Conservation (phyloP, 2,888 invertebrate species). For the Tinea pellionella region DNA sequence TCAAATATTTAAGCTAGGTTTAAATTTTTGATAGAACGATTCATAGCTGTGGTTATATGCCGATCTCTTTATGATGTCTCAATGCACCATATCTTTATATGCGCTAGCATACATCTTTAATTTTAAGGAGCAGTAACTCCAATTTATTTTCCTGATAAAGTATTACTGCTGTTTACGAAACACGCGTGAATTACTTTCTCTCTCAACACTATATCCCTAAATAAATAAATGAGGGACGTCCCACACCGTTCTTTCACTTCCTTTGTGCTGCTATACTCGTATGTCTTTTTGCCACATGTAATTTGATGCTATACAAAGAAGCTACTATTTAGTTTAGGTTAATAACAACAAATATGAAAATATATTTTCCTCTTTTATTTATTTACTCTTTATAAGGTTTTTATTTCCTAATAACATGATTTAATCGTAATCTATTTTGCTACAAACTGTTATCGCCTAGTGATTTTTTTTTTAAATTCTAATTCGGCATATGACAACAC, state of each 20-base stretch:
- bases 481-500: no score
- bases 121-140: slow-evolving; percentile 8
- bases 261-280: slow-evolving; percentile 47
- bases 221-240: slow-evolving; percentile 57
- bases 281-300: slow-evolving; percentile 15
- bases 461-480: no score
- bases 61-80: background rate
- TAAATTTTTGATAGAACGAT: no score
- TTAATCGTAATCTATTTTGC: background rate
- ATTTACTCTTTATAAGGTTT: background rate
- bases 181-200: slow-evolving; percentile 56
- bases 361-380: background rate
- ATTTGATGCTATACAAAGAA: background rate
- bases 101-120: slow-evolving; percentile 23
- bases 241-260: slow-evolving; percentile 48
- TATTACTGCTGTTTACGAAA: slow-evolving; percentile 47
- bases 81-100: background rate
- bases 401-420: background rate
- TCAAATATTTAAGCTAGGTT: no score
- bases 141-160: slow-evolving; percentile 37
- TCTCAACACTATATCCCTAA: slow-evolving; percentile 46
- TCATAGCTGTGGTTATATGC: no score
- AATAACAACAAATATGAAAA: background rate
- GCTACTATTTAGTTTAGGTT: slow-evolving; percentile 1
- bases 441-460: background rate